Base-by-base conservation (phyloP, 2,797 vertebrate genomes). In the Neopelma chrysocephalum region DNA sequence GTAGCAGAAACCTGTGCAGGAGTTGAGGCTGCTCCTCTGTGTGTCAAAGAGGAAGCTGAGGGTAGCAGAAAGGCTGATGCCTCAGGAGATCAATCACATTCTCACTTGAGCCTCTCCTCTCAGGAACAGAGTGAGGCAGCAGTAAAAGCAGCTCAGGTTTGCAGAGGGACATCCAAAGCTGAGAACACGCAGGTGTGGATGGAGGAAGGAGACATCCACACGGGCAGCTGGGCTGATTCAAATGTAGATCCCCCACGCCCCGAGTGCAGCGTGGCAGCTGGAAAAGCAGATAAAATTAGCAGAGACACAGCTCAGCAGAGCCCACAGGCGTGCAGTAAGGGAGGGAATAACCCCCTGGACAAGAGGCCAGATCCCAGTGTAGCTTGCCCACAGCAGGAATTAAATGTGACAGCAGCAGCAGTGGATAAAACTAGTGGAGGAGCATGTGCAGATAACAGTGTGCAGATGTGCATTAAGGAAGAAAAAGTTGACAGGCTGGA, bases 81-180 rank as follows among this genome's bases (percentile, higher is more conserved):
- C 47, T 82, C 94, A 53, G 96, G 87, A 17, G 12, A 47, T 48
- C 76, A 18, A 23, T 78, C 56, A 7, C 75, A 62, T 34, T 17
- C 94, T 4, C 80, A 5, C 15, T 54, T 22, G 8, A 32, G 73
- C 14, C 73, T 87, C 43, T 80, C 92, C 15, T 83, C 73, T 3
- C 97, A 96, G 93, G 90, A 95, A 6, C 87, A 3, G 1, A 85
- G 79, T 8, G 36, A 86, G 71, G 85, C 93, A 3, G 89, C 94
- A 82, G 93, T 84, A 79, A 50, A 87, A 25, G 95, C 40, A 61
- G 83, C 71, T 72, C 60, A 81, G 25, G 32, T 79, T 12, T 48
- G 94, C 78, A 73, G 72, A 61, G 53, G 57, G 50, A 19, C 94
- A 4, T 58, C 25, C 43, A 23, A 72, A 78, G 85, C 94, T 36